A percentile compares a stretch with the other conserved stretches of the same genome.
These are phyloP conservation scores for Dione juno DNA, from an alignment of 2,888 invertebrate species.

Conservation along the genomic window DNA sequence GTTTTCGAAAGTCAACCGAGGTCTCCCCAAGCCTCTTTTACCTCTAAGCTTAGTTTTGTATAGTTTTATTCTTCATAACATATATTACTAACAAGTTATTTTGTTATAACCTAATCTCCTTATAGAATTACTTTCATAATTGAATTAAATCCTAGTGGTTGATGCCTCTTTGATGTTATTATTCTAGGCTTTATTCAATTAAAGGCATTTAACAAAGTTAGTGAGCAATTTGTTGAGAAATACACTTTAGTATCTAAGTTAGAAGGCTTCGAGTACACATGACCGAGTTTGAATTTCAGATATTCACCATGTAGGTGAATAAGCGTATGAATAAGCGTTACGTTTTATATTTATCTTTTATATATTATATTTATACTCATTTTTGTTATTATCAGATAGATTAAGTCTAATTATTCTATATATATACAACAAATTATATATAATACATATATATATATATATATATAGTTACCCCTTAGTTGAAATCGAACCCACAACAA, in stretches of 20 bases:
- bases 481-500: too few relatives aligned
- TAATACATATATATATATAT: too few relatives aligned
- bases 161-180: conserved; percentile 24
- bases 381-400: too few relatives aligned
- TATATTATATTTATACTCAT: not conserved
- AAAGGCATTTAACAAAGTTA: conserved; percentile 22
- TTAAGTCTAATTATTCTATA: too few relatives aligned
- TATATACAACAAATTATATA: too few relatives aligned
- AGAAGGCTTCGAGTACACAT: conserved; percentile 6
- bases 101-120: not conserved
- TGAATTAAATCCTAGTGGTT: conserved; percentile 19
- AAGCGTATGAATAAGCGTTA: not conserved
- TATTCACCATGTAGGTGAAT: too few relatives aligned
- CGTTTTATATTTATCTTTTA: not conserved
- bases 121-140: conserved; percentile 19
- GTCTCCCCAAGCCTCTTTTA: too few relatives aligned
- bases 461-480: too few relatives aligned
- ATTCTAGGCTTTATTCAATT: conserved; percentile 25
- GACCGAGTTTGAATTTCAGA: not conserved
- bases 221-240: conserved; percentile 24
- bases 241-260: conserved; percentile 8
- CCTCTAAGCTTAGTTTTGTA: too few relatives aligned
- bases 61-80: not conserved
- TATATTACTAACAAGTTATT: not conserved
- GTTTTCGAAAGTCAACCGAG: too few relatives aligned